phyloP scores from a whole-genome alignment of 2,113 vertebrate species.

The Meles meles region DNA sequence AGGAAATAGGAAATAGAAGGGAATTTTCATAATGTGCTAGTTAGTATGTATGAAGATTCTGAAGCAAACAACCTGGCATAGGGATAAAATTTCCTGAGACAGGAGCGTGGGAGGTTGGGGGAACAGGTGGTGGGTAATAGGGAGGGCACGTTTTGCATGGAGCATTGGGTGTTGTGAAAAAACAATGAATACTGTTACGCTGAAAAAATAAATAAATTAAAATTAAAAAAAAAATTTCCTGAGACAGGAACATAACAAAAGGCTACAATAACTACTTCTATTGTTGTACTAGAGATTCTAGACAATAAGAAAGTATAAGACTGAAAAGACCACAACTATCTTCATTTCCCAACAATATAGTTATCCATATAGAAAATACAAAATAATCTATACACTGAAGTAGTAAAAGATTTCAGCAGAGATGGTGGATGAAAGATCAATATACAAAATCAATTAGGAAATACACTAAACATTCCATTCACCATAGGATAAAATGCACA shows the following conservation, averaged over 20 bases:
- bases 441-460: not conserved
- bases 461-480: not conserved
- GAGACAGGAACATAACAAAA: not conserved
- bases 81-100: not conserved
- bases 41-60: not conserved
- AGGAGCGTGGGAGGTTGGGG: too few relatives aligned
- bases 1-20: not conserved
- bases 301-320: not conserved
- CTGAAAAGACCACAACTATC: not conserved
- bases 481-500: not conserved
- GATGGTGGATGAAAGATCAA: not conserved
- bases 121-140: too few relatives aligned
- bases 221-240: too few relatives aligned
- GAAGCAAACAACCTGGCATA: not conserved
- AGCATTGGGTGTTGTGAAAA: too few relatives aligned
- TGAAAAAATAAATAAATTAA: too few relatives aligned
- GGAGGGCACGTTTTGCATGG: too few relatives aligned
- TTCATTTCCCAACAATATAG: not conserved
- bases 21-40: not conserved
- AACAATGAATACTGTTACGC: too few relatives aligned
- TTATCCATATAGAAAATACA: not conserved
- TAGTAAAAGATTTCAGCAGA: not conserved
- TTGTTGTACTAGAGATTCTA: not conserved
- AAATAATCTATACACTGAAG: not conserved
- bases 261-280: not conserved